phyloP scores from a whole-genome alignment of 2,888 invertebrate species.

The Himalopsyche tibetana region DNA sequence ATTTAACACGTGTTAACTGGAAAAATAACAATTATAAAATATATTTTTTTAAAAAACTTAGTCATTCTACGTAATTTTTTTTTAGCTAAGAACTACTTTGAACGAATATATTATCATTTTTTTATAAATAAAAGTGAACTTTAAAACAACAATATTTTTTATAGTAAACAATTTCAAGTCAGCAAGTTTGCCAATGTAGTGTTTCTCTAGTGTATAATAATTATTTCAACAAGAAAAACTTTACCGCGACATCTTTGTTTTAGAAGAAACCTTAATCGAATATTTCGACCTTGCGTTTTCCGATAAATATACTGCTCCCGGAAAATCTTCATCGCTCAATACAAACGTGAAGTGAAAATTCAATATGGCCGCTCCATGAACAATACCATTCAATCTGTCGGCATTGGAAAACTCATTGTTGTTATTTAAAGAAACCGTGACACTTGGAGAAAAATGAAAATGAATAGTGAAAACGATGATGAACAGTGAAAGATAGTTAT shows the following conservation, averaged over 20 bases:
- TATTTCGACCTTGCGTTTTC: constrained; percentile 49
- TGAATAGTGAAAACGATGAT: background rate
- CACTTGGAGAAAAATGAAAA: background rate
- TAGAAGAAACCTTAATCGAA: constrained; percentile 46
- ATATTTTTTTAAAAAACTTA: no score
- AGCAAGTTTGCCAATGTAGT: no score
- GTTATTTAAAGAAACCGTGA: background rate
- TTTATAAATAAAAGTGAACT: no score
- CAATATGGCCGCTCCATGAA: constrained; percentile 59
- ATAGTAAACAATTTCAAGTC: no score
- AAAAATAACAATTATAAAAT: no score
- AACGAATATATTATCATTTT: no score
- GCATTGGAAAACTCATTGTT: background rate
- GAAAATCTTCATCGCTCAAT: constrained; percentile 56
- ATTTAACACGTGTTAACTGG: no score
- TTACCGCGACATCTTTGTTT: constrained; percentile 45
- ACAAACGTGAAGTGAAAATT: constrained; percentile 55
- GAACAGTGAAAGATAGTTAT: background rate
- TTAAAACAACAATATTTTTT: no score
- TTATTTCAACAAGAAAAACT: no score
- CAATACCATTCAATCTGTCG: constrained; percentile 21
- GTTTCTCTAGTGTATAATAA: no score
- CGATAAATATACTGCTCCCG: constrained; percentile 48
- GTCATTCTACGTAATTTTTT: no score
- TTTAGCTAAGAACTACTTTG: no score